A percentile compares a stretch with the other conserved stretches of the same genome.
Evolutionary conservation across 2,797 vertebrate genomes (phyloP).

Genomic region (Fratercula arctica): DNA sequence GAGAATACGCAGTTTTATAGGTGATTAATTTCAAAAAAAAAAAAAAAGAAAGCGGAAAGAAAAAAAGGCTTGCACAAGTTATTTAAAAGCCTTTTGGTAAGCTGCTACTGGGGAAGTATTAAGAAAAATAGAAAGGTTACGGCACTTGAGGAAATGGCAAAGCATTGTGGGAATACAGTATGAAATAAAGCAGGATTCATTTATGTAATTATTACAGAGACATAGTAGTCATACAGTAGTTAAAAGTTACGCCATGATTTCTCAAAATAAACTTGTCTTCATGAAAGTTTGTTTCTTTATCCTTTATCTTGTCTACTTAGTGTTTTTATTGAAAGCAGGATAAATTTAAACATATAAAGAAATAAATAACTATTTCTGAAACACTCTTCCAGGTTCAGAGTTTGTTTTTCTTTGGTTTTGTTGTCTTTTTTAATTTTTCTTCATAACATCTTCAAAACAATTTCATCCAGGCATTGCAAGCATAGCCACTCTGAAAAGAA

Average conservation of each 20-base stretch:
- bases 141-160: conserved; percentile 1
- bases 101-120: not conserved
- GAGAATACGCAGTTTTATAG: conserved; percentile 44
- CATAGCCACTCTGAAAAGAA: not conserved
- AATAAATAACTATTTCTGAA: not conserved
- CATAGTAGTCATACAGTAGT: not conserved
- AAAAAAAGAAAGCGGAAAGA: not conserved
- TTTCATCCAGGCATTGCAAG: not conserved
- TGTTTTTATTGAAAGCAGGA: not conserved
- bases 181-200: not conserved
- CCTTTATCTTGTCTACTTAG: not conserved
- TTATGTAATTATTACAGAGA: conserved; percentile 18
- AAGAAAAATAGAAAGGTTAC: conserved; percentile 15
- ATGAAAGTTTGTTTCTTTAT: not conserved
- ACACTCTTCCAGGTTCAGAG: not conserved
- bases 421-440: not conserved
- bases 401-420: not conserved
- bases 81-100: conserved; percentile 20
- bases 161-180: not conserved
- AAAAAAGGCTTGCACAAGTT: not conserved
- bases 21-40: conserved; percentile 1
- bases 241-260: not conserved
- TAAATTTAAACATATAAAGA: not conserved
- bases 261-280: not conserved
- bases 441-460: not conserved